Evolutionary conservation across 2,797 vertebrate species (phyloP).

Genomic region (Bradypodion ventrale): DNA sequence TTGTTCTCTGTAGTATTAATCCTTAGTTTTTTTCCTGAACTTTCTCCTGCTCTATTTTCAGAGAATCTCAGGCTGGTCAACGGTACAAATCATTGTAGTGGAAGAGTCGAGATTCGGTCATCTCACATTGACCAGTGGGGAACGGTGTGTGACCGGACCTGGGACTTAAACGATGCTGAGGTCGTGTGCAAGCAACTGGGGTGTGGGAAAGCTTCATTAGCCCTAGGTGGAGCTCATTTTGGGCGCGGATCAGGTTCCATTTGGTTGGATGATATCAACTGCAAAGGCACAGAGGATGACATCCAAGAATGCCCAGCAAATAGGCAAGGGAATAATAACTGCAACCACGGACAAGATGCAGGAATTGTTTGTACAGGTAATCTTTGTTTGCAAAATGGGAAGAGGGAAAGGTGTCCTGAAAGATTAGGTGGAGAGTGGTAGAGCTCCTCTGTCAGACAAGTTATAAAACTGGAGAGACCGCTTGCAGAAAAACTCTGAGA

Average conservation of each 20-base stretch:
- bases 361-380: slow-evolving; percentile 60
- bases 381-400: neutral
- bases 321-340: slow-evolving; percentile 10
- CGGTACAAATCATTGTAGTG: slow-evolving; percentile 25
- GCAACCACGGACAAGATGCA: slow-evolving; percentile 48
- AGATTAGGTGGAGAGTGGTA: neutral
- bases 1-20: neutral
- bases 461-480: neutral
- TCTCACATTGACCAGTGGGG: slow-evolving; percentile 49
- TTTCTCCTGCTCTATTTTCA: neutral
- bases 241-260: slow-evolving; percentile 52
- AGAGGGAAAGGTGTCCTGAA: fast-evolving
- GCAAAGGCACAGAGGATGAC: slow-evolving; percentile 44
- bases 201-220: slow-evolving; percentile 41
- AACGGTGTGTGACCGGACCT: slow-evolving; percentile 27
- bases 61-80: slow-evolving; percentile 30
- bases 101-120: slow-evolving; percentile 51
- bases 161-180: slow-evolving; percentile 47
- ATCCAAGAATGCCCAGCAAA: slow-evolving; percentile 35
- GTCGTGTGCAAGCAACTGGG: slow-evolving; percentile 57
- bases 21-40: neutral
- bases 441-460: neutral
- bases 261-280: slow-evolving; percentile 49
- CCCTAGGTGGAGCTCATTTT: slow-evolving; percentile 28
- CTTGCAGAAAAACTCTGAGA: neutral